Evolutionary conservation across 1,140 invertebrate species (phyloP), one percentile per base, ranked within the genome.

Genomic region (Druon quercuslanigerum): DNA sequence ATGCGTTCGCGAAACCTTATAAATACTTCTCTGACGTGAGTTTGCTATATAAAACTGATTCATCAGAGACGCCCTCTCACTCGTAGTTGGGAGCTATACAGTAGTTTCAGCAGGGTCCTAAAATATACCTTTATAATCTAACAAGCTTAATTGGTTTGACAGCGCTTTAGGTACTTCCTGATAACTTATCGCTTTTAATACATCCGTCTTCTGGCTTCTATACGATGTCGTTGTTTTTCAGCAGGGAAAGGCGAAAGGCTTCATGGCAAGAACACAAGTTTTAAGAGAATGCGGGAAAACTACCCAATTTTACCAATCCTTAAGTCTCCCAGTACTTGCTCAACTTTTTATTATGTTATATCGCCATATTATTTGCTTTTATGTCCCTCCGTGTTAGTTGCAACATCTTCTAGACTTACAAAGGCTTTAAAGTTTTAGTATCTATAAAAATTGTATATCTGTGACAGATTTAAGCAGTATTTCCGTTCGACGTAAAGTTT

Each of bases 111-210:
- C 33, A 16, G 13, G 60, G 60, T 66, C 33, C 60, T 66, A 66
- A 66, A 66, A 66, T 20, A 14, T n/a, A 46, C 60, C 60, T 66
- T 66, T 66, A 66, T 25, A 66, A 66, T 66, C 60, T 33, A 66
- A 66, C 60, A 46, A 66, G 60, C 60, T 66, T 66, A 66, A 66
- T 66, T 66, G 60, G 60, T 66, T 66, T 66, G 60, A 66, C 33
- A 46, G 60, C 25, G 60, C 60, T 66, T 66, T 25, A 25, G 60
- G 60, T 20, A 66, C 14, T 66, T 66, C 40, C 60, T 4, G 16
- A 40, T 40, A 66, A 66, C 20, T 12, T 13, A 60, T 60, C 12
- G 57, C 57, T 66, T 66, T 66, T 66, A 33, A 66, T 66, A 66
- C 60, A 25, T 66, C 25, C 60, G 25, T 33, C 60, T 66, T 66